A percentile compares a stretch with the other conserved stretches of the same genome.
Evolutionary conservation across 2,888 invertebrate genomes (phyloP).

Genomic region (Tipula lateralis): DNA sequence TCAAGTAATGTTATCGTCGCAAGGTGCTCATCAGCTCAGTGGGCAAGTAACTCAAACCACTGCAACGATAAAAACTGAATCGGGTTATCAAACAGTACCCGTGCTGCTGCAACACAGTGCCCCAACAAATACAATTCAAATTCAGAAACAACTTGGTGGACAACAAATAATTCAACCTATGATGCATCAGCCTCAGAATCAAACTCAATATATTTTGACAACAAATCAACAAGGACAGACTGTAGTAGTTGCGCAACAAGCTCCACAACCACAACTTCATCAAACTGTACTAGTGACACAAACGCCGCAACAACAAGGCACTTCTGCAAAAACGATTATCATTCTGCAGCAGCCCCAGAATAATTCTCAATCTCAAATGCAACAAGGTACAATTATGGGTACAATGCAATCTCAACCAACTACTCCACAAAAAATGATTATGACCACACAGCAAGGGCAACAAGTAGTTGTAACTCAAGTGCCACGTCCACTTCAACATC

Average conservation of each 20-base stretch:
- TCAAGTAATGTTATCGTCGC: conserved; percentile 38
- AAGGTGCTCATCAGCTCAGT: neutral
- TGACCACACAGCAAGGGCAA: conserved; percentile 61
- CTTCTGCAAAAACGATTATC: conserved; percentile 64
- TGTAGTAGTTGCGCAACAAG: conserved; percentile 63
- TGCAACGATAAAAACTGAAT: conserved; percentile 48
- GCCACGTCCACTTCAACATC: conserved; percentile 40
- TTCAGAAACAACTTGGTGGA: conserved; percentile 41
- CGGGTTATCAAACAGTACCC: conserved; percentile 47
- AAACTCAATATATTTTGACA: conserved; percentile 47
- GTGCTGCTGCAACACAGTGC: conserved; percentile 38
- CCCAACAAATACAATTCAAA: conserved; percentile 29
- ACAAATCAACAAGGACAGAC: conserved; percentile 55
- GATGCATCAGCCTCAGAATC: conserved; percentile 46
- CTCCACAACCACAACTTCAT: conserved; percentile 53
- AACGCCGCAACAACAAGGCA: conserved; percentile 61
- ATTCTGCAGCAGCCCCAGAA: conserved; percentile 58
- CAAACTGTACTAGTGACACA: conserved; percentile 62
- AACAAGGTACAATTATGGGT: conserved; percentile 16
- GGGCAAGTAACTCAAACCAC: conserved; percentile 39
- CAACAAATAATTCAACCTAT: conserved; percentile 40
- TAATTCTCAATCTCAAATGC: conserved; percentile 37
- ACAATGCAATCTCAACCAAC: conserved; percentile 33
- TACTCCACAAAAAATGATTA: conserved; percentile 54
- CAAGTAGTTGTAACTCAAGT: conserved; percentile 61